A percentile compares a stretch with the other conserved stretches of the same genome.
Evolutionary conservation across 2,888 invertebrate species (phyloP).

Genomic region (Galerucella calmariensis): DNA sequence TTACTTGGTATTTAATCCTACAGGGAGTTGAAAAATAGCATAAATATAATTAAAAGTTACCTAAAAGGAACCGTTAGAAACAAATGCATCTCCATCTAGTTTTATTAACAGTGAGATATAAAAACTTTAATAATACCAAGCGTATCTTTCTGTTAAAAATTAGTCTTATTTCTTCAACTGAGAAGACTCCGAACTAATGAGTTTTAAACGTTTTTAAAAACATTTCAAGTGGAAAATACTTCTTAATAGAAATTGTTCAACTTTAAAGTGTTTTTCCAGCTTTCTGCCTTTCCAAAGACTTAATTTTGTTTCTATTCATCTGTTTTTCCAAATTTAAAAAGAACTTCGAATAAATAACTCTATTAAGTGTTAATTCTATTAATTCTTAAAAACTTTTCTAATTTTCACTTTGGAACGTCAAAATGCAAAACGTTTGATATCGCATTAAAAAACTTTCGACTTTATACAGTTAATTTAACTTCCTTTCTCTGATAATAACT

Average conservation of each 20-base stretch:
- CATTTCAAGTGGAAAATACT: conserved; percentile 2
- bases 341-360: not conserved
- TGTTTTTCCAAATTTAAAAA: not conserved
- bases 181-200: not conserved
- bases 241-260: not conserved
- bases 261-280: conserved; percentile 1
- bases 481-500: no score
- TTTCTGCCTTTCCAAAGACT: not conserved
- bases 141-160: not conserved
- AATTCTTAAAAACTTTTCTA: conserved; percentile 1
- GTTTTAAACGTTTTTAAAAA: not conserved
- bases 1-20: no score
- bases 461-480: no score
- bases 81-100: no score
- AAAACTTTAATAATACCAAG: no score
- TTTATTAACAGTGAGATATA: no score
- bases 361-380: not conserved
- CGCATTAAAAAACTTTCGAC: no score
- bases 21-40: no score
- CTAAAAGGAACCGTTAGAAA: no score
- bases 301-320: conserved; percentile 5
- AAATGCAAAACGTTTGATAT: not conserved
- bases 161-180: not conserved
- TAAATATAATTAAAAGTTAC: no score
- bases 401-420: not conserved